Evolutionary conservation across 2,888 invertebrate species (phyloP), one percentile per base, ranked within the genome.

Genomic region (Tenthredo distinguenda): DNA sequence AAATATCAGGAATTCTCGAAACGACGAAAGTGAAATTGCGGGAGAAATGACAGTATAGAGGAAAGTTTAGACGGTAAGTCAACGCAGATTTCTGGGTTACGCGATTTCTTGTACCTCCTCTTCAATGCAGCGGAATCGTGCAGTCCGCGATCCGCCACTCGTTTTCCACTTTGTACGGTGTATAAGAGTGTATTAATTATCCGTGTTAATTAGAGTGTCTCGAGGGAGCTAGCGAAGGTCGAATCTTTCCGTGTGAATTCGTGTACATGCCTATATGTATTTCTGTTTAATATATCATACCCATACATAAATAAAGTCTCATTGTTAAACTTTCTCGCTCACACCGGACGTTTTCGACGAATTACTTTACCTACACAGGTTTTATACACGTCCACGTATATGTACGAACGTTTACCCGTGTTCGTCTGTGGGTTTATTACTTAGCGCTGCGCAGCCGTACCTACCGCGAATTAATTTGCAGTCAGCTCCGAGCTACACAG

Each of bases 161-260:
- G 10, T 62, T 21, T 37, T 79, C 62, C 37, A 79, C 79, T n/a
- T 62, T 37, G 47, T 83, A 68, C 65, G n/a, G 40, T 18, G 2
- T 82, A 7, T 18, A 34, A 21, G 65, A 65, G 43, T 68, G 43
- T 68, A 83, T 83, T 68, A 68, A 65, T 83, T 65, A 83, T 68
- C 68, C 82, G 68, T 83, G 82, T 68, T 83, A 83, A 83, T 83
- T 83, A 83, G 43, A 83, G 47, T 68, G 68, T 83, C 82, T 83
- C 82, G 82, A 83, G 62, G 21, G n/a, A 43, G 72, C 43, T n/a
- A 18, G 34, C 43, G 82, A 83, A 83, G 82, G 82, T 83, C 82
- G 62, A 21, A n/a, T 21, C 15, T 58, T 55, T 12, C 79, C 79
- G 62, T 79, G 76, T 31, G 62, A 79, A 79, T 79, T 79, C n/a